phyloP scores from a whole-genome alignment of 2,888 invertebrate genomes.

The Electrophaes corylata region DNA sequence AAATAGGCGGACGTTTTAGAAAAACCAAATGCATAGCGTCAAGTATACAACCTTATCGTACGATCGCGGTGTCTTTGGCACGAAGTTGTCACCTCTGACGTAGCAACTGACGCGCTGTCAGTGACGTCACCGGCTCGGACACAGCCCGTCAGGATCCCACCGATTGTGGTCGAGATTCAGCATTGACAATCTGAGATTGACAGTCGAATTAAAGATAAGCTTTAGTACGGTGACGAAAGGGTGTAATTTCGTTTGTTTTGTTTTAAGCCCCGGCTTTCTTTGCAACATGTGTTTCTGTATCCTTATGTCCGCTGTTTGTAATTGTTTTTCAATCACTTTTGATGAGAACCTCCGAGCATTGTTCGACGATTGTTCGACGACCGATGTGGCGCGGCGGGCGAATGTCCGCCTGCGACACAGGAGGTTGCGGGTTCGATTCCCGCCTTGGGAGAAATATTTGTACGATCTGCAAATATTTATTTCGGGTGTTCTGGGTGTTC shows the following conservation, averaged over 20 bases:
- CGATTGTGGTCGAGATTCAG: constrained; percentile 73
- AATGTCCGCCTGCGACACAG: too few species aligned
- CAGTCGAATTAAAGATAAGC: constrained; percentile 57
- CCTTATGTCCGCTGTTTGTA: constrained; percentile 28
- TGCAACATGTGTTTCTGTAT: constrained; percentile 35
- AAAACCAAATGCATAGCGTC: constrained; percentile 68
- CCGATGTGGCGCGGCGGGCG: too few species aligned
- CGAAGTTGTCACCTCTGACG: constrained; percentile 38
- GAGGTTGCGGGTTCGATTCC: too few species aligned
- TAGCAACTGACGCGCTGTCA: constrained; percentile 39
- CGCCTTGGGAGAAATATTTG: too few species aligned
- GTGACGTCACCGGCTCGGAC: constrained; percentile 35
- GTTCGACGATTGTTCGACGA: too few species aligned
- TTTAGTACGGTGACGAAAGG: constrained; percentile 24
- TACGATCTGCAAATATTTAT: too few species aligned
- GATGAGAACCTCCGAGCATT: constrained; percentile 9
- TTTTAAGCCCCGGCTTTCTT: constrained; percentile 26
- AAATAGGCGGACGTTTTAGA: constrained; percentile 52
- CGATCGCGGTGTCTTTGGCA: constrained; percentile 53
- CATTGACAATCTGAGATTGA: constrained; percentile 58
- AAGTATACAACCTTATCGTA: constrained; percentile 67
- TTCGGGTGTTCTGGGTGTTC: too few species aligned
- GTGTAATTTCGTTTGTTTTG: constrained; percentile 30
- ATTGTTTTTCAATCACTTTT: constrained; percentile 29
- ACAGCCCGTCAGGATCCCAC: constrained; percentile 54